Evolutionary conservation across 2,113 vertebrate species (phyloP), one percentile per base, ranked within the genome.

Genomic region (Microtus ochrogaster): DNA sequence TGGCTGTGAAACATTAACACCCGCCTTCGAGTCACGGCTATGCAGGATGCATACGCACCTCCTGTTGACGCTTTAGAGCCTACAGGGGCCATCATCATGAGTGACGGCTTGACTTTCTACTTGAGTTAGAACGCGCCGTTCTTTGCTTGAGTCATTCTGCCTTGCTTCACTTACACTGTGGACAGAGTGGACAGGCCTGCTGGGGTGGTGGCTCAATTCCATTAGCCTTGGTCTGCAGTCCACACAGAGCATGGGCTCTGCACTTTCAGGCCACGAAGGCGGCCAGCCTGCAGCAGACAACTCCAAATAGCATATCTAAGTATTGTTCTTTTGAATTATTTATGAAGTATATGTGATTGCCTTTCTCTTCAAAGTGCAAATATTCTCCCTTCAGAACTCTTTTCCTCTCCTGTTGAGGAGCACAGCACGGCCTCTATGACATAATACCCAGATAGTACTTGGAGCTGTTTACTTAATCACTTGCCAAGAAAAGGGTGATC

Each of bases 321-420:
- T 19, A 33, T 44, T 77, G 22, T 41, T 96, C 24, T 89, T 87
- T n/a, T 87, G 58, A 87, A 63, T 96, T 72, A 87, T 91, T 84
- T 86, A 89, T 19, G 52, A 63, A n/a, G 3, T 65, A 39, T 28
- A 44, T 13, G 55, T 6, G 26, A 12, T 66, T 89, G 1, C 41
- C n/a, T 84, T 87, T 94, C 41, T 61, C 41, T 94, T 93, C 14
- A 68, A 89, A 76, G 81, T 72, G 16, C 36, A 88, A 63, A 73
- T 90, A 92, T 28, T 55, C 73, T 93, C 65, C 26, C 68, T 93
- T 76, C 28, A n/a, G 33, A 68, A 79, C 47, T 65, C 14, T 30
- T 89, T 84, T 83, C 36, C 26, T 93, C 1, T 77, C 30, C 61
- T 28, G 22, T 9, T 74, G 79, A 94, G 61, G 83, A 72, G n/a